Conservation (phyloP, 92 coral and sea anemone species). For the Porites divaricata region DNA sequence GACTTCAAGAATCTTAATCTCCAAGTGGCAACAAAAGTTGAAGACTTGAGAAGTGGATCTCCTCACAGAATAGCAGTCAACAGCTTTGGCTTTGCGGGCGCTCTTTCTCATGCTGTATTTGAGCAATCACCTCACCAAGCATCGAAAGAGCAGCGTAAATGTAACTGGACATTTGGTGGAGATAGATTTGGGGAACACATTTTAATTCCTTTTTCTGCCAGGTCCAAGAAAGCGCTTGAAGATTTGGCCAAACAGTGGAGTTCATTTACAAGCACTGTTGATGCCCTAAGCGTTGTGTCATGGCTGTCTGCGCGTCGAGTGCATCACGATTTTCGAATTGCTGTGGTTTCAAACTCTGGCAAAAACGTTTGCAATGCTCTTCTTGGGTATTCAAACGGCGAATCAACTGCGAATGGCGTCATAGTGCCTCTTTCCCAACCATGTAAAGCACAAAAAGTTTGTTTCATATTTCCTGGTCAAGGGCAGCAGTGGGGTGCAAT, state of each 20-base stretch:
- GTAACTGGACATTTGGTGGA: constrained; percentile 16
- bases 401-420: neutral
- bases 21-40: neutral
- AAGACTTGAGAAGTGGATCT: neutral
- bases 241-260: constrained; percentile 21
- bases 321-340: constrained; percentile 4
- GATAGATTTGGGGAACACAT: constrained; percentile 9
- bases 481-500: constrained; percentile 45
- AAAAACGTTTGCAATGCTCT: neutral
- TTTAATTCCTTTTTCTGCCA: constrained; percentile 40
- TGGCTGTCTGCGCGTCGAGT: constrained; percentile 14
- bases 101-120: constrained; percentile 42
- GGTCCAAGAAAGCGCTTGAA: constrained; percentile 30
- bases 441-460: constrained; percentile 20
- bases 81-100: constrained; percentile 54
- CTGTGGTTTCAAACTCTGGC: constrained; percentile 10
- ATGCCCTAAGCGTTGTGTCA: constrained; percentile 16
- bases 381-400: neutral
- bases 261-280: neutral
- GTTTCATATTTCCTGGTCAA: constrained; percentile 43
- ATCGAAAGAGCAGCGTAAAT: neutral
- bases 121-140: constrained; percentile 1
- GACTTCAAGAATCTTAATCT: neutral
- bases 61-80: constrained; percentile 9
- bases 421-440: neutral